phyloP scores from a whole-genome alignment of 2,113 vertebrate species.

The Ammodytes dubius region DNA sequence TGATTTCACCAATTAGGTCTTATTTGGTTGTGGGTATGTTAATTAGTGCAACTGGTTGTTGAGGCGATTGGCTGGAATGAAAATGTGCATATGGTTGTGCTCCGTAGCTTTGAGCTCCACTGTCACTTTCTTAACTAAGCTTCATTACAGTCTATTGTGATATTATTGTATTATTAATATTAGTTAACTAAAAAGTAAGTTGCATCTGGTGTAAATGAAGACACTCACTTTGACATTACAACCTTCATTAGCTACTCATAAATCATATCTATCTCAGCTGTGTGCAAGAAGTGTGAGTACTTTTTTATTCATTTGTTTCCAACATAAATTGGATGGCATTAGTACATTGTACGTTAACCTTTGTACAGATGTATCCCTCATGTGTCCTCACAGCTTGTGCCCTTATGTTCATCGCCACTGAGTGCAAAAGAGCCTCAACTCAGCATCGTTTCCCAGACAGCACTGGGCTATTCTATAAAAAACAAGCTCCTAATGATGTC shows the following conservation, averaged over 20 bases:
- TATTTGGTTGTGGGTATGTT: not conserved
- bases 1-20: constrained; percentile 28
- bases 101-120: constrained; percentile 1
- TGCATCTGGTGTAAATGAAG: not conserved
- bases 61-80: constrained; percentile 5
- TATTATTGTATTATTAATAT: too few relatives aligned
- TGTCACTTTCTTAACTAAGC: not conserved
- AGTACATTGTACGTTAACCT: constrained; percentile 22
- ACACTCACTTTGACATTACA: not conserved
- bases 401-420: constrained; percentile 6
- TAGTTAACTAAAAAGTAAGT: too few relatives aligned
- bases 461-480: constrained; percentile 41
- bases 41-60: constrained; percentile 3
- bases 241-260: not conserved
- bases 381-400: constrained; percentile 9
- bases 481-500: constrained; percentile 39
- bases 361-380: not conserved
- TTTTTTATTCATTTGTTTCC: not conserved
- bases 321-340: not conserved
- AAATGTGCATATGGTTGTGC: not conserved
- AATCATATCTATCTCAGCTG: not conserved
- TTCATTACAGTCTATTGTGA: not conserved
- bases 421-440: constrained; percentile 17
- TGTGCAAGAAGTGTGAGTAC: not conserved
- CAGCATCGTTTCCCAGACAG: constrained; percentile 13